phyloP scores from a whole-genome alignment of 2,113 vertebrate genomes.

The Lasiurus borealis region DNA sequence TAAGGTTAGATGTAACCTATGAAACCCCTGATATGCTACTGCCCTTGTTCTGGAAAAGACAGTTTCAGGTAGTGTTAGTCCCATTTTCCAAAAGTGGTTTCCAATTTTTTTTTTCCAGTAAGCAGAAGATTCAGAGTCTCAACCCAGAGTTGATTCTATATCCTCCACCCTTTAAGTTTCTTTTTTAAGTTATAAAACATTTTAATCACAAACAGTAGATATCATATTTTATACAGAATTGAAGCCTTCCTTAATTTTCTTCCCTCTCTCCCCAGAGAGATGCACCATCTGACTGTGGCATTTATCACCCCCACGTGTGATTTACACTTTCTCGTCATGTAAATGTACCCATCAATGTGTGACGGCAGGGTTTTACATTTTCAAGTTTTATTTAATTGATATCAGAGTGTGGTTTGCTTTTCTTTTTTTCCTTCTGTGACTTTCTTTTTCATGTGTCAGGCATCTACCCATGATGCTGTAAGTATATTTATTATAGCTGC shows the following conservation, averaged over 20 bases:
- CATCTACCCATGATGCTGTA: background rate
- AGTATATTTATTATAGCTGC: background rate
- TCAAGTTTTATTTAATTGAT: background rate
- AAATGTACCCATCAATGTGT: background rate
- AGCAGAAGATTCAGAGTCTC: background rate
- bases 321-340: background rate
- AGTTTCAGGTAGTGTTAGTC: background rate
- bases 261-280: background rate
- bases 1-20: background rate
- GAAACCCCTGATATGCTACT: background rate
- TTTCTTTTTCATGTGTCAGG: slow-evolving; percentile 1
- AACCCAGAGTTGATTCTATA: background rate
- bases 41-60: background rate
- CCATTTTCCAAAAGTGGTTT: slow-evolving; percentile 20
- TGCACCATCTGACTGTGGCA: background rate
- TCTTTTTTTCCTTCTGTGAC: slow-evolving; percentile 29
- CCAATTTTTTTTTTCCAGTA: background rate
- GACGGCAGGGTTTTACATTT: background rate
- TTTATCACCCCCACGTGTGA: rapidly evolving
- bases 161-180: background rate
- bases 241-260: background rate
- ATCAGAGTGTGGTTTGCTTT: background rate
- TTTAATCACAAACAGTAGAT: background rate
- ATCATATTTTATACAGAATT: slow-evolving; percentile 18
- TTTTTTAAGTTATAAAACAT: background rate